These are phyloP conservation scores for Datnioides undecimradiatus DNA, from an alignment of 2,113 vertebrate species.

Conservation along the genomic window DNA sequence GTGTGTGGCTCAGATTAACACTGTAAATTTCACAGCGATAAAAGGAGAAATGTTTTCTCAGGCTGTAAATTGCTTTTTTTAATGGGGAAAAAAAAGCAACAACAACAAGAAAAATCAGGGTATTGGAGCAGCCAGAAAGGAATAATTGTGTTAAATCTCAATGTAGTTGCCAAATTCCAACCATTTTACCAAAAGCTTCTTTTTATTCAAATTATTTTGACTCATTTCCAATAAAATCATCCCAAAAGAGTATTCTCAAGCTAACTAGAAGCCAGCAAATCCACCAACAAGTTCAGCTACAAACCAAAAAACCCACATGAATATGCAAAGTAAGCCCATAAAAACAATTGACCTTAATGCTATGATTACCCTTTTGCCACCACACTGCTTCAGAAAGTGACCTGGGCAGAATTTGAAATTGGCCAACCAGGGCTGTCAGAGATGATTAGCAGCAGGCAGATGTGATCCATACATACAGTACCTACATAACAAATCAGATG, in stretches of 20 bases:
- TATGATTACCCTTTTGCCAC: slow-evolving; percentile 51
- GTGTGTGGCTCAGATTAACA: slow-evolving; percentile 60
- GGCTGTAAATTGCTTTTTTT: slow-evolving; percentile 47
- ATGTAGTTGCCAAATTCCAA: slow-evolving; percentile 24
- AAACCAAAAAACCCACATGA: slow-evolving; percentile 32
- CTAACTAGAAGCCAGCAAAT: slow-evolving; percentile 34
- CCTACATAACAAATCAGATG: slow-evolving; percentile 60
- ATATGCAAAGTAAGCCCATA: slow-evolving; percentile 48
- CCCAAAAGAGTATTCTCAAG: slow-evolving; percentile 26
- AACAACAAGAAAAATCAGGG: neutral
- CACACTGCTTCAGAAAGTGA: slow-evolving; percentile 28
- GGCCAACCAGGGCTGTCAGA: slow-evolving; percentile 33
- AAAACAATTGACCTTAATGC: slow-evolving; percentile 47
- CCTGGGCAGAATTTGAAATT: slow-evolving; percentile 47
- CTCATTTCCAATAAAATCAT: slow-evolving; percentile 33
- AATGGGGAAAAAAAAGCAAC: neutral
- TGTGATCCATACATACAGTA: slow-evolving; percentile 44
- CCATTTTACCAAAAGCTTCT: slow-evolving; percentile 5
- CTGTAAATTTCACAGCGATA: slow-evolving; percentile 49
- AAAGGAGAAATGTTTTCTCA: slow-evolving; percentile 49
- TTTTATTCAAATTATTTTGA: slow-evolving; percentile 51
- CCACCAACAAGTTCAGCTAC: slow-evolving; percentile 10
- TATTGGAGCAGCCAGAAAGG: slow-evolving; percentile 1
- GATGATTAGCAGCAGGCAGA: slow-evolving; percentile 46
- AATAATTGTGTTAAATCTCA: slow-evolving; percentile 47